Evolutionary conservation across 2,797 vertebrate genomes (phyloP).

Genomic region (Buphagus erythrorhynchus): DNA sequence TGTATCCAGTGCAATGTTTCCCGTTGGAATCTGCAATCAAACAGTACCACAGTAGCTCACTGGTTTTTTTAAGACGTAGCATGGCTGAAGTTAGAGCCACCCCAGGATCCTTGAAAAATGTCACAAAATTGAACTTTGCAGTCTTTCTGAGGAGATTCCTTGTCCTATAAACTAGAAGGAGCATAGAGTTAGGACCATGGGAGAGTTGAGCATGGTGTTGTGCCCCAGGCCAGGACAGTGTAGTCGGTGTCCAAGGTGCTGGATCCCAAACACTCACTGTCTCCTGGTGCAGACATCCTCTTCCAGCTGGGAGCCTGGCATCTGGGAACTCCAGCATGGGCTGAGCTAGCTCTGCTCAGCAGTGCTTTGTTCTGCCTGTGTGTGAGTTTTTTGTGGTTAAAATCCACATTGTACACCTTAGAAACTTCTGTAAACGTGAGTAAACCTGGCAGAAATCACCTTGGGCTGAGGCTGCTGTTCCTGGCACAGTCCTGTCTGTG

Average conservation of each 20-base stretch:
- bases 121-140: neutral
- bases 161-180: neutral
- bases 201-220: neutral
- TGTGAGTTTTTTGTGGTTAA: neutral
- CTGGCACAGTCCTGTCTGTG: neutral
- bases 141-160: neutral
- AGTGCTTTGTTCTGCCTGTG: neutral
- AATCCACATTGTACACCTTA: neutral
- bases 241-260: neutral
- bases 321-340: neutral
- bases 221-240: neutral
- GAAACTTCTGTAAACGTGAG: neutral
- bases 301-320: neutral
- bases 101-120: neutral
- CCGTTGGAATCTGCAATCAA: fast-evolving
- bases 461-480: neutral
- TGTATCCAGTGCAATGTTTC: neutral
- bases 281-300: neutral
- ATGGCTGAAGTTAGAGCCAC: neutral
- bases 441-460: neutral
- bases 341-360: neutral
- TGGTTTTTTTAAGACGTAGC: neutral
- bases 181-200: fast-evolving
- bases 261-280: neutral
- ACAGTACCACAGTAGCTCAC: neutral